phyloP scores from a whole-genome alignment of 53 echinoderm and acorn worm species.

The Pentamera pediparva region DNA sequence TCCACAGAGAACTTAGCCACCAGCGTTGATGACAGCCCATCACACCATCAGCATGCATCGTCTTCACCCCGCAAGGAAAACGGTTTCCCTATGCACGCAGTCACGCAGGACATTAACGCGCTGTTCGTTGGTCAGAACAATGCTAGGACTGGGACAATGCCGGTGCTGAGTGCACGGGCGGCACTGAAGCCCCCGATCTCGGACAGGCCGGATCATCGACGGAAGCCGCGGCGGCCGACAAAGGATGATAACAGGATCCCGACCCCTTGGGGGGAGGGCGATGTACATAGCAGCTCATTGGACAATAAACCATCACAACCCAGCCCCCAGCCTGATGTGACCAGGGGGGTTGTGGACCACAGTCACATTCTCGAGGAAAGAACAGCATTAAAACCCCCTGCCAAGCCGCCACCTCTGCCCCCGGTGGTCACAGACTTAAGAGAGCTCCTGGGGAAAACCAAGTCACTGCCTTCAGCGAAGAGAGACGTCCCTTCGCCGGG shows the following conservation, averaged over 20 bases:
- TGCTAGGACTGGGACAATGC: constrained; percentile 43
- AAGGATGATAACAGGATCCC: constrained; percentile 44
- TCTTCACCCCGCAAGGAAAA: constrained; percentile 71
- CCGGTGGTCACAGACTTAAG: constrained; percentile 38
- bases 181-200: constrained; percentile 51
- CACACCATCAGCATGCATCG: constrained; percentile 46
- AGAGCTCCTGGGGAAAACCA: constrained; percentile 66
- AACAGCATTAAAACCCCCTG: constrained; percentile 59
- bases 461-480: constrained; percentile 61
- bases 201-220: not conserved
- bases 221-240: not conserved
- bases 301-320: constrained; percentile 46
- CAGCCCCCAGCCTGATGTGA: constrained; percentile 56
- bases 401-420: constrained; percentile 37
- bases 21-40: constrained; percentile 26
- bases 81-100: constrained; percentile 47
- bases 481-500: constrained; percentile 6
- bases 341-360: constrained; percentile 45
- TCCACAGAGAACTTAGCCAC: constrained; percentile 24
- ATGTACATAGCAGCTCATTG: not conserved
- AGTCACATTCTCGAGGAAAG: constrained; percentile 1
- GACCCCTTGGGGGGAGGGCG: constrained; percentile 50
- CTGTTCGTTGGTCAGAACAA: constrained; percentile 52
- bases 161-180: constrained; percentile 21
- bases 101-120: constrained; percentile 71